Conservation (phyloP, 2,888 invertebrate genomes). For the Chymomyza caudatula region DNA sequence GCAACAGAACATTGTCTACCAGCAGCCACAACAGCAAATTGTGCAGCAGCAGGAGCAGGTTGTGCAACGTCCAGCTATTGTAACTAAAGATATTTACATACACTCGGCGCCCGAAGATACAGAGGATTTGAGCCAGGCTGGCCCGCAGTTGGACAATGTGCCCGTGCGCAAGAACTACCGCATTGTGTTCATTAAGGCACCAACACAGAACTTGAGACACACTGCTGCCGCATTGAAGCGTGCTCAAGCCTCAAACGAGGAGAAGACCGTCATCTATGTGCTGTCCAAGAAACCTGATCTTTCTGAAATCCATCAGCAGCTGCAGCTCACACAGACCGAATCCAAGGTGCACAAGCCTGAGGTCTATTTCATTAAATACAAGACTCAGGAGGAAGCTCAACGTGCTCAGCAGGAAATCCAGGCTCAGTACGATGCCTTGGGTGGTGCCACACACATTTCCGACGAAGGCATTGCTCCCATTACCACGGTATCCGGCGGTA, state of each 20-base stretch:
- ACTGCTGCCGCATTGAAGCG: conserved; percentile 74
- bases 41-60: conserved; percentile 41
- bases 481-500: conserved; percentile 61
- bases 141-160: conserved; percentile 46
- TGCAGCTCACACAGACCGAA: conserved; percentile 79
- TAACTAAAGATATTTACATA: conserved; percentile 75
- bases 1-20: conserved; percentile 27
- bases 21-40: conserved; percentile 27
- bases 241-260: conserved; percentile 73
- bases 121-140: conserved; percentile 56
- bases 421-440: conserved; percentile 75
- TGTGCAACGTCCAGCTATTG: conserved; percentile 66
- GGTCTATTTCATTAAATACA: conserved; percentile 78
- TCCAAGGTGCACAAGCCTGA: conserved; percentile 75
- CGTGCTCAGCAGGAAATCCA: conserved; percentile 76
- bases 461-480: conserved; percentile 76
- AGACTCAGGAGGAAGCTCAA: conserved; percentile 75
- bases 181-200: conserved; percentile 78
- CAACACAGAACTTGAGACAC: conserved; percentile 77
- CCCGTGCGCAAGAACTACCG: conserved; percentile 77
- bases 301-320: conserved; percentile 81
- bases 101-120: conserved; percentile 75
- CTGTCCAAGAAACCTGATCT: conserved; percentile 76
- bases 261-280: conserved; percentile 78
- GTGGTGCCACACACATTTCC: conserved; percentile 75